Conservation (phyloP, 2,888 invertebrate species). For the Tiliacea aurago region DNA sequence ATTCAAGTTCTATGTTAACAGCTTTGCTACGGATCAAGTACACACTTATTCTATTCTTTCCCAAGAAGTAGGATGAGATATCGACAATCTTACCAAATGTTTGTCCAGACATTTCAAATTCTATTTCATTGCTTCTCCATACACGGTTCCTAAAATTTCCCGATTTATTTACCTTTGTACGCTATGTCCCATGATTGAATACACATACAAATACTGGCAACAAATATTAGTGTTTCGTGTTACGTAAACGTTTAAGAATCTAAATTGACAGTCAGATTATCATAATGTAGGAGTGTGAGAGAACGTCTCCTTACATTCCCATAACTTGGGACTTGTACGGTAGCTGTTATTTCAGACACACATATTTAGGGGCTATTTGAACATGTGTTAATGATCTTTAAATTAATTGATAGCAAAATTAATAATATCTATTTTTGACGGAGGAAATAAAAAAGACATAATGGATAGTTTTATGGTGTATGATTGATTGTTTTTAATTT, state of each 20-base stretch:
- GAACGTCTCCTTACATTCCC: slow-evolving; percentile 41
- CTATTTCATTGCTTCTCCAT: slow-evolving; percentile 39
- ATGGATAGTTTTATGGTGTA: slow-evolving; percentile 33
- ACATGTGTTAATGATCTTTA: slow-evolving; percentile 64
- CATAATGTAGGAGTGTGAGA: slow-evolving; percentile 65
- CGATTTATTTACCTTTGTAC: slow-evolving; percentile 63
- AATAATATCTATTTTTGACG: slow-evolving; percentile 36
- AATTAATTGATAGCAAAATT: slow-evolving; percentile 55
- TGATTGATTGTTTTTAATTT: slow-evolving; percentile 52
- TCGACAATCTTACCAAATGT: slow-evolving; percentile 43
- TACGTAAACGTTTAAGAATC: slow-evolving; percentile 69
- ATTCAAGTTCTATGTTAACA: slow-evolving; percentile 9
- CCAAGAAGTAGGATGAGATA: slow-evolving; percentile 19
- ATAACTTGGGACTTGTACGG: slow-evolving; percentile 43
- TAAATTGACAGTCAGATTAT: slow-evolving; percentile 73
- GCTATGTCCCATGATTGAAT: slow-evolving; percentile 59
- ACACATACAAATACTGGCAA: slow-evolving; percentile 64
- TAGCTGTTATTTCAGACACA: slow-evolving; percentile 56
- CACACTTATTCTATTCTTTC: slow-evolving; percentile 6
- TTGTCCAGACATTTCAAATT: slow-evolving; percentile 49
- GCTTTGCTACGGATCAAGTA: slow-evolving; percentile 9
- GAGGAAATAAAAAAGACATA: slow-evolving; percentile 46
- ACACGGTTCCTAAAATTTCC: slow-evolving; percentile 40
- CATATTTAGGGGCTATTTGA: slow-evolving; percentile 50
- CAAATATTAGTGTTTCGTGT: slow-evolving; percentile 60